Conservation (phyloP, 2,797 vertebrate species). For the Galaxias olidus region DNA sequence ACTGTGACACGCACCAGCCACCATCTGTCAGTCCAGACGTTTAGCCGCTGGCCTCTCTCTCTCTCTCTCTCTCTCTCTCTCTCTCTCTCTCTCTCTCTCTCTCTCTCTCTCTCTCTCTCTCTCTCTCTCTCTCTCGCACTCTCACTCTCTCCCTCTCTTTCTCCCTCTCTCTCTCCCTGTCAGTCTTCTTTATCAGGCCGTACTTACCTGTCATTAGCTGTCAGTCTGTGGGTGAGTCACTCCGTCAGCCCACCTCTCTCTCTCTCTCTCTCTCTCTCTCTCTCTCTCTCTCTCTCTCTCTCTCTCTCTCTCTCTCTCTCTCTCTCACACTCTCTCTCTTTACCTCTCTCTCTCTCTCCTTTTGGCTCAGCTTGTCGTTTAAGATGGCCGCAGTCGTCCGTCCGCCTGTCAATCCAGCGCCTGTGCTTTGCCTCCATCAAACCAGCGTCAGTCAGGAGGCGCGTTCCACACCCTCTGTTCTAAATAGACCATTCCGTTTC, state of each 20-base stretch:
- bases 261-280: slow-evolving; percentile 29
- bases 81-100: too few species aligned
- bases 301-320: not conserved
- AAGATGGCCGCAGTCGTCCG: not conserved
- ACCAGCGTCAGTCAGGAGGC: not conserved
- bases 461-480: slow-evolving; percentile 14
- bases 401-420: slow-evolving; percentile 1
- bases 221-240: too few species aligned
- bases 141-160: slow-evolving; percentile 35
- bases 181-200: not conserved
- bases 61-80: not conserved
- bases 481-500: slow-evolving; percentile 47
- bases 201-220: too few species aligned
- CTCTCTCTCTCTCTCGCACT: not conserved
- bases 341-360: not conserved
- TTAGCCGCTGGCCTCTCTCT: not conserved
- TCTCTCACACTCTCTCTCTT: not conserved
- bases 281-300: slow-evolving; percentile 28
- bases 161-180: slow-evolving; percentile 11
- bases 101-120: too few species aligned
- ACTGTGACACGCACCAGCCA: too few species aligned
- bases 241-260: not conserved
- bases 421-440: not conserved
- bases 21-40: too few species aligned
- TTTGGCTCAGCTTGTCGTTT: not conserved